Base-by-base conservation (phyloP, 2,888 invertebrate species). In the Phragmatobia fuliginosa region DNA sequence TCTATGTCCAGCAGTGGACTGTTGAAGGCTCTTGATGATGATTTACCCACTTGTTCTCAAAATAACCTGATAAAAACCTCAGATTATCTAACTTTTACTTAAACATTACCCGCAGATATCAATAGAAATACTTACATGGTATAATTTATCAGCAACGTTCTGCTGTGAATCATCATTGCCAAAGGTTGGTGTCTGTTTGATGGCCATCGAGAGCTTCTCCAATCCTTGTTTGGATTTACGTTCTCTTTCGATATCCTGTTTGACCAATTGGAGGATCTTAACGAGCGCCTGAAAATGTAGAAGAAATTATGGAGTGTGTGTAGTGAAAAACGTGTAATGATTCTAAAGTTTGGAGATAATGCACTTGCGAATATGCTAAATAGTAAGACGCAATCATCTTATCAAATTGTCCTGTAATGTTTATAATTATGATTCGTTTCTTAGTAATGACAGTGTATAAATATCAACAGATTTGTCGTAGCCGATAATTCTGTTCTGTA, bases 91-190 rank as follows among this genome's bases (percentile, higher is more conserved):
- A 0, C 25, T 28, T 16, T 21, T 10, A 25, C 11, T 11, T 52
- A 8, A 28, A 56, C 14, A 6, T 56, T 28, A n/a, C n/a, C n/a
- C n/a, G n/a, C n/a, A 28, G 25, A 1, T 6, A 28, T 21, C 2
- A 10, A 41, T 21, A 38, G 58, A 32, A 56, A 21, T 62, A 92
- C 96, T 95, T 94, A 98, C 98, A 90, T 99, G 98, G 88, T 98
- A 98, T n/a, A 99, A 92, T 94, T 98, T 98, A 86, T 99, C 98
- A 36, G 97, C 97, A 32, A 99, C 98, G 83, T 98, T 99, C 86
- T 98, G 98, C 83, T 98, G 98, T 62, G 98, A 98, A 88, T 98
- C 98, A 79, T 98, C 97, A 66, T 97, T 97, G 65, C 98, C 98
- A 88, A 98, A 98, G 66, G 97, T 98, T 0, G 98, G 98, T 11